Evolutionary conservation across 2,797 vertebrate species (phyloP), one percentile per base, ranked within the genome.

Genomic region (Chelidonichthys spinosus): DNA sequence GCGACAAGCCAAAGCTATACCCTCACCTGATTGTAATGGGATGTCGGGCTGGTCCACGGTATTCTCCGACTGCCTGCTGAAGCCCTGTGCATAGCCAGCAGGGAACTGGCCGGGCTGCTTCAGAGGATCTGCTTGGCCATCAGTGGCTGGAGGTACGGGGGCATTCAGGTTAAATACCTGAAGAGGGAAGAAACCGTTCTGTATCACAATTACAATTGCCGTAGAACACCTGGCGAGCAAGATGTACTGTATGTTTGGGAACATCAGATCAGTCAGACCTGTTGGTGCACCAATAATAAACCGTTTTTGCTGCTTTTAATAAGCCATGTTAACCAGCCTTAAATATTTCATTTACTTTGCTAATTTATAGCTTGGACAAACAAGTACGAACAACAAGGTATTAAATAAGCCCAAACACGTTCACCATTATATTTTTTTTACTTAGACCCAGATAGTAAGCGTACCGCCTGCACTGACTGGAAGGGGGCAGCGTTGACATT

Each of bases 401-500:
- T 62, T 35, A 7, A 64, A 4, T 9, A 54, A 58, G 47, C 68
- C 60, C n/a, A 53, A 77, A 78, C 17, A 61, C 6, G 35, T 36
- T 68, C 9, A 63, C 13, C 11, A 56, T 17, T 44, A 3, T 25
- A 25, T 25, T 25, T 39, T 18, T n/a, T 71, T 75, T 8, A 63
- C 72, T 46, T 62, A 68, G 76, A 80, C 55, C 61, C 67, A 59
- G 68, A 66, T 1, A 80, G 79, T 81, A 78, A 79, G 88, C 92
- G 54, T 95, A 99, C 98, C 94, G 98, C 97, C 91, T 99, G 98
- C 96, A 99, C 99, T 94, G 98, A 99, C 43, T 99, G 98, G 97
- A 99, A 99, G 94, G 98, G 97, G 92, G 98, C 97, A 87, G 98
- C 98, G 76, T 99, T 99, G 89, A 99, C 98, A 89, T 99, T 99